phyloP scores from a whole-genome alignment of 37 sponge, comb jelly and placozoan genomes.

The Ianthella basta region DNA sequence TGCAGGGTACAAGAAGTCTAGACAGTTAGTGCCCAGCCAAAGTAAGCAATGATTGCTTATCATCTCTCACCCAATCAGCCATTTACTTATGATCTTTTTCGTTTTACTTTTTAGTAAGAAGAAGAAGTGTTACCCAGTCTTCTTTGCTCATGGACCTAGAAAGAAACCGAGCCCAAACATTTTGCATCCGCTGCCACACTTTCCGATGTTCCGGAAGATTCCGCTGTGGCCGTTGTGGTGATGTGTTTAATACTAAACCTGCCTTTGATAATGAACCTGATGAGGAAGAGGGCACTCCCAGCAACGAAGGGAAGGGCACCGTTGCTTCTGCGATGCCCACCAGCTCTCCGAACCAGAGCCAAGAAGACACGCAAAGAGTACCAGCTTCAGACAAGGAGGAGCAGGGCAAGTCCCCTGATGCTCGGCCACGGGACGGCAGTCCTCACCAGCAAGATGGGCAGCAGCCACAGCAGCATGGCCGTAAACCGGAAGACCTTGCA shows the following conservation, averaged over 20 bases:
- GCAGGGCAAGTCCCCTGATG: no score
- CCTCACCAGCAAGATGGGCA: no score
- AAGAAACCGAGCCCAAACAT: constrained; percentile 47
- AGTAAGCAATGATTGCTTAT: not conserved
- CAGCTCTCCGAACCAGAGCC: no score
- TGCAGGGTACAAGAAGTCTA: constrained; percentile 21
- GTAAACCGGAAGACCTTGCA: no score
- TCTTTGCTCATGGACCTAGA: constrained; percentile 1
- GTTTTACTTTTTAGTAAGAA: not conserved
- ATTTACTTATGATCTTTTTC: not conserved
- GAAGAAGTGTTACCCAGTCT: not conserved
- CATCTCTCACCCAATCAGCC: not conserved
- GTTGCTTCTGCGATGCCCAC: no score
- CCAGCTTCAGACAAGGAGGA: no score
- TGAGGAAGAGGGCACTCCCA: not conserved
- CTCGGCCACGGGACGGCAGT: no score
- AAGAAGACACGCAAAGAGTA: no score
- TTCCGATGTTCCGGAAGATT: constrained; percentile 37
- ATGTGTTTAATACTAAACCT: constrained; percentile 44
- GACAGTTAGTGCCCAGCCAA: not conserved
- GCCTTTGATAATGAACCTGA: not conserved
- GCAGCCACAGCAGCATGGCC: no score
- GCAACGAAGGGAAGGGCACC: no score
- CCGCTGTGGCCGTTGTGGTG: constrained; percentile 85
- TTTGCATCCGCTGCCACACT: constrained; percentile 58